These are phyloP conservation scores for Stictocephala bisonia DNA, from an alignment of 2,888 invertebrate genomes.

Conservation along the genomic window DNA sequence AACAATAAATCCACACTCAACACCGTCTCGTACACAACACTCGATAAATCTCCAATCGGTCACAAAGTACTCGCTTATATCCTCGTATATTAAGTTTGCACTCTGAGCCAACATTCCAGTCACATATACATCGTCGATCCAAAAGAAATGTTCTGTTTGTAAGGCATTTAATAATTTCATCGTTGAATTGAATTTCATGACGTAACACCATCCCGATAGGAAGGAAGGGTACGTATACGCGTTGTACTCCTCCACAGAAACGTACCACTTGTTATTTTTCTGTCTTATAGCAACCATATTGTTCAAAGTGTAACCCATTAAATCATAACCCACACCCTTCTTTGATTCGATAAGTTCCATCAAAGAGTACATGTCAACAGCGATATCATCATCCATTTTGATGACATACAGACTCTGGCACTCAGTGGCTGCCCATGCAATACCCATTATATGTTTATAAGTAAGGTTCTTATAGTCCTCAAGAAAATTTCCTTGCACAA, in stretches of 20 bases:
- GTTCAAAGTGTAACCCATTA: slow-evolving; percentile 77
- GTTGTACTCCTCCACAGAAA: slow-evolving; percentile 74
- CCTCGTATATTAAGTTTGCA: slow-evolving; percentile 69
- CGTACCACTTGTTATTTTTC: slow-evolving; percentile 83
- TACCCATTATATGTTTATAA: slow-evolving; percentile 84
- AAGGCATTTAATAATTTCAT: slow-evolving; percentile 69
- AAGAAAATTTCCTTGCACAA: slow-evolving; percentile 80
- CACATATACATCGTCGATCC: slow-evolving; percentile 92
- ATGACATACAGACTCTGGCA: slow-evolving; percentile 75
- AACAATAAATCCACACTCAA: slow-evolving; percentile 75
- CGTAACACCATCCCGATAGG: slow-evolving; percentile 87
- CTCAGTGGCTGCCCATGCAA: slow-evolving; percentile 76
- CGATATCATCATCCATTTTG: slow-evolving; percentile 87
- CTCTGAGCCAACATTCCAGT: slow-evolving; percentile 80
- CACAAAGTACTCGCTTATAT: slow-evolving; percentile 73
- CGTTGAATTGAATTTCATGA: slow-evolving; percentile 76
- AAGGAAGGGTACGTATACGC: slow-evolving; percentile 76
- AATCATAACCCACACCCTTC: slow-evolving; percentile 58
- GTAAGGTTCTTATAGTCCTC: slow-evolving; percentile 86
- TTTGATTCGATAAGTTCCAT: slow-evolving; percentile 63
- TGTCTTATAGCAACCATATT: slow-evolving; percentile 74
- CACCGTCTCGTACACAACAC: slow-evolving; percentile 76
- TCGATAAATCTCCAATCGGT: slow-evolving; percentile 78
- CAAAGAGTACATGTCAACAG: slow-evolving; percentile 75
- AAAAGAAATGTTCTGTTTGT: slow-evolving; percentile 76